Conservation (phyloP, 2,113 vertebrate genomes). For the Haplotaxodon microlepis region DNA sequence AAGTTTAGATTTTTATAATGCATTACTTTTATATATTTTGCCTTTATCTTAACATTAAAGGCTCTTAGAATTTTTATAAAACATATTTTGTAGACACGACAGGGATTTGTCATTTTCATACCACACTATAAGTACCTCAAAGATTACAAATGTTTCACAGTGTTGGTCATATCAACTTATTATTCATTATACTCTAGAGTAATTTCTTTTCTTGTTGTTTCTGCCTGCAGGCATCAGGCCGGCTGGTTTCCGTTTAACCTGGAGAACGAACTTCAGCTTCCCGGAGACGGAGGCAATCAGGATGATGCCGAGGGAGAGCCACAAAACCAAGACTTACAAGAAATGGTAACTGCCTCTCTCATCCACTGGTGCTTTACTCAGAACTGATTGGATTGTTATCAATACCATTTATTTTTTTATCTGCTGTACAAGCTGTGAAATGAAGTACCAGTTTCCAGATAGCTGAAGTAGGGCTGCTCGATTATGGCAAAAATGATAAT, state of each 20-base stretch:
- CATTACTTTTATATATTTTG: background rate
- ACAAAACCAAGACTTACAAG: slow-evolving; percentile 79
- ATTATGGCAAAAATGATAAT: too few species aligned
- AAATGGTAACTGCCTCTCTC: slow-evolving; percentile 72
- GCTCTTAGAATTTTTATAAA: background rate
- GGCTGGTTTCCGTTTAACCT: slow-evolving; percentile 96
- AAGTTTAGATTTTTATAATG: background rate
- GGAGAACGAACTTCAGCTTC: slow-evolving; percentile 79
- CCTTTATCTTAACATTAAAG: background rate
- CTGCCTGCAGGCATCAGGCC: slow-evolving; percentile 83
- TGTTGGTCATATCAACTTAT: too few species aligned
- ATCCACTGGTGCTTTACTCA: background rate
- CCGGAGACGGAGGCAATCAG: slow-evolving; percentile 71
- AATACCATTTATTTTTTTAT: background rate
- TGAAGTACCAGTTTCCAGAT: background rate
- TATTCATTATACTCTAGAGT: too few species aligned
- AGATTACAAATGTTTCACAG: background rate
- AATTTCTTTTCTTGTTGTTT: background rate
- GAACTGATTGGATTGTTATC: background rate
- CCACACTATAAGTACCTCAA: background rate
- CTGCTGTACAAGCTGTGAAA: background rate
- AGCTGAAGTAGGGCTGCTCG: background rate
- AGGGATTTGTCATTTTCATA: background rate
- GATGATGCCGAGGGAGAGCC: slow-evolving; percentile 77
- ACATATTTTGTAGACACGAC: background rate